Evolutionary conservation across 2,888 invertebrate genomes (phyloP).

Genomic region (Clepsis dumicolana): DNA sequence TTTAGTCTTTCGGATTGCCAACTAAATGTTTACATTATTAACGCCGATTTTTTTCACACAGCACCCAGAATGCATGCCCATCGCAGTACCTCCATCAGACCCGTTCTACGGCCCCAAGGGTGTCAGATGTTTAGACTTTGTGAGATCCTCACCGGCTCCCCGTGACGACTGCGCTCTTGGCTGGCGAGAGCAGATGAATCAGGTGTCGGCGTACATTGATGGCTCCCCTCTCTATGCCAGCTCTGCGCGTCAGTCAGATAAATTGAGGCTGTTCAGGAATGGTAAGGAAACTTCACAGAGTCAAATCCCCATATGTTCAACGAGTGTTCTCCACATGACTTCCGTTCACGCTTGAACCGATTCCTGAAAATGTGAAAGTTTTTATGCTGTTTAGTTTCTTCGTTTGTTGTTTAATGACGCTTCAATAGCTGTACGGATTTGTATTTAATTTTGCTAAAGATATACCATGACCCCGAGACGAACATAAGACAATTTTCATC

Average conservation of each 20-base stretch:
- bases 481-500: no score
- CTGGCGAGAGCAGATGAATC: slow-evolving; percentile 94
- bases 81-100: slow-evolving; percentile 90
- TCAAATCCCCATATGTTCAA: not conserved
- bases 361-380: no score
- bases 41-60: slow-evolving; percentile 64
- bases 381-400: no score
- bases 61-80: slow-evolving; percentile 95
- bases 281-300: slow-evolving; percentile 77
- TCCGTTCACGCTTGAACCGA: no score
- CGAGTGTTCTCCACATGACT: not conserved
- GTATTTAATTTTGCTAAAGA: no score
- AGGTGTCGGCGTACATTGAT: slow-evolving; percentile 93
- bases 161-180: slow-evolving; percentile 92
- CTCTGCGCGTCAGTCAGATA: slow-evolving; percentile 90
- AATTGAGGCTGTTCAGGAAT: slow-evolving; percentile 90
- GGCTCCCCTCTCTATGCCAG: slow-evolving; percentile 94
- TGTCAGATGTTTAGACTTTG: slow-evolving; percentile 92
- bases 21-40: not conserved
- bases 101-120: slow-evolving; percentile 90
- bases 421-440: no score
- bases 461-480: no score
- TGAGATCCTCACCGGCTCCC: slow-evolving; percentile 93
- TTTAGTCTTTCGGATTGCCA: not conserved
- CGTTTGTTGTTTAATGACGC: no score